Evolutionary conservation across 2,797 vertebrate genomes (phyloP).

Genomic region (Margarornis squamiger): DNA sequence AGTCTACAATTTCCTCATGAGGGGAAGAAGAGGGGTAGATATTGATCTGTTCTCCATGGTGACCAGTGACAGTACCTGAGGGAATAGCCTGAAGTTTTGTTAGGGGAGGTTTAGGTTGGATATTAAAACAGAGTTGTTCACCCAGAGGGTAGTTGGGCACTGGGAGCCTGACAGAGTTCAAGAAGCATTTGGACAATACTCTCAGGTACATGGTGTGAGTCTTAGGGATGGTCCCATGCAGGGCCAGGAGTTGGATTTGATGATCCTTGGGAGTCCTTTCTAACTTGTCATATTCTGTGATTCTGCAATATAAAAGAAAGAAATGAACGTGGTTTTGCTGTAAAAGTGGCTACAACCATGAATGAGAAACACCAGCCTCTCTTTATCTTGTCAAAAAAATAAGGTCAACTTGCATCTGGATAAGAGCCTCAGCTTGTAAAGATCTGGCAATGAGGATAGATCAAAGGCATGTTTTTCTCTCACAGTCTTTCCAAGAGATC

Average conservation of each 20-base stretch:
- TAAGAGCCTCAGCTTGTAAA: background rate
- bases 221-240: background rate
- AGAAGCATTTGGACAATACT: background rate
- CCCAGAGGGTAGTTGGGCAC: background rate
- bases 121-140: background rate
- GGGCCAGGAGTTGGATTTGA: background rate
- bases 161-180: background rate
- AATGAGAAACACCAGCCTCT: background rate
- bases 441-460: background rate
- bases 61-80: background rate
- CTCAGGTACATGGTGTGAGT: background rate
- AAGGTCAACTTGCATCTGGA: background rate
- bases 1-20: background rate
- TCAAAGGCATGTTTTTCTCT: background rate
- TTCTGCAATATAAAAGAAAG: background rate
- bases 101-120: background rate
- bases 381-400: background rate
- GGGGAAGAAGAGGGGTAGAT: background rate
- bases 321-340: background rate
- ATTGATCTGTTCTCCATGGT: background rate
- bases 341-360: background rate
- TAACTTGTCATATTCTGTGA: background rate
- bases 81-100: background rate
- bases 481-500: background rate
- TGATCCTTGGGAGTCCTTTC: background rate